Evolutionary conservation across 2,888 invertebrate species (phyloP), one percentile per base, ranked within the genome.

Genomic region (Artemia sinica): DNA sequence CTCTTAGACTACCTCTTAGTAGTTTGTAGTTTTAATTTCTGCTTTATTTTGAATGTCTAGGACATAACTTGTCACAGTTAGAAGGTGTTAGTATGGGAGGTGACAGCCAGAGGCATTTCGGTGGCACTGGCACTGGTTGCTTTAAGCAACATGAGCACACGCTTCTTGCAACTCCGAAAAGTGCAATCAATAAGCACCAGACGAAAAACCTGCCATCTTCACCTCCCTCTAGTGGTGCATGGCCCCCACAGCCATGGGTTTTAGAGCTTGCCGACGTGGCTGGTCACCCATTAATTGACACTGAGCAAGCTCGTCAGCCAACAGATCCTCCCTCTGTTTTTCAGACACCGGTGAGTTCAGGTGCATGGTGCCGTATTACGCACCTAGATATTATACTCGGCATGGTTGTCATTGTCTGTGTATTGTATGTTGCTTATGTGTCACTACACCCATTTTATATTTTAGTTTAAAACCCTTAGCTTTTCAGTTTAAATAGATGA

Each of bases 21-120:
- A 41, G 41, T 41, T 41, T 5, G 41, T 41, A 41, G 41, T 41
- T 41, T 41, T 41, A 41, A 41, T 41, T 41, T 18, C 2, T 41
- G 41, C 41, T 28, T 28, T 58, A 58, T 58, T 58, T 58, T 58
- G 66, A 18, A 50, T 67, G 18, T 77, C 78, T 85, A 89, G 91
- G 90, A 84, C 90, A 91, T 85, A 89, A 90, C 84, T 83, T 89
- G 84, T 89, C 90, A 79, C 89, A 89, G 81, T 86, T 84, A 77
- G 90, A 90, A 80, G 88, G 87, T 76, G 89, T 87, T 82, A 90
- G 89, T 79, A 83, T 87, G 75, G 87, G 87, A 76, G 85, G 84
- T 74, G 81, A 81, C 68, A 72, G 72, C 49, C 84, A 84, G 80
- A 69, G 67, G 12, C 52, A 66, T 71, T 71, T 68, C 41, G 74